Base-by-base conservation (phyloP, 2,888 invertebrate species). In the Troides aeacus region DNA sequence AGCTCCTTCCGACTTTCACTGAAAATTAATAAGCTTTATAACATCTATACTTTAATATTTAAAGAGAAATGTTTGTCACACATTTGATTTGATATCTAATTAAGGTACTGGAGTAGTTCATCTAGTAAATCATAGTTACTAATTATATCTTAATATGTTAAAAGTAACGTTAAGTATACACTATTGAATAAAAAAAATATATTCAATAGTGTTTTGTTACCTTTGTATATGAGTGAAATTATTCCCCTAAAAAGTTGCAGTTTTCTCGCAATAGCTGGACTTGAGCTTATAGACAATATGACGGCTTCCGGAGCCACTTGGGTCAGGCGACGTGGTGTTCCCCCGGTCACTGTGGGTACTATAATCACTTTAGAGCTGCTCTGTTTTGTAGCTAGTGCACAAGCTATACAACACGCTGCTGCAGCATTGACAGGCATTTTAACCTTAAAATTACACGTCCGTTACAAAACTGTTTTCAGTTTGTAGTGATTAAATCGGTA, bases 221-320 rank as follows among this genome's bases (percentile, higher is more conserved):
- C 85, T 72, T 72, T 87, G 80, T 93, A 95, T 77, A 94, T 86
- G 53, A 95, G 83, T 0, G 96, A 94, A 73, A 94, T 89, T 64
- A 95, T 84, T 59, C 94, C 94, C 72, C 95, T 88, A 81, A 93
- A 95, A 4, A 94, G 84, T 74, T 94, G 94, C 61, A 96, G 87
- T 75, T 94, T 93, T 57, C 95, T 87, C 0, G 94, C 93, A 1
- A 93, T 91, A 56, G 87, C 89, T 0, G 85, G 86, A 65, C 92
- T 87, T 7, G 94, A 90, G 53, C 95, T 95, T 68, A 96, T 93
- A 0, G 95, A 94, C 57, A 96, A 84, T 69, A 96, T 92, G 7
- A 95, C 93, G 75, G 95, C 94, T 30, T 94, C 89, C 0, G 96
- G 95, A 59, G 93, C 87, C 81, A 95, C 93, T 71, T 93, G 93